Percentiles rank a stretch among this genome's conserved stretches.
Conservation (phyloP, 2,113 vertebrate species). For the Callionymus lyra region DNA sequence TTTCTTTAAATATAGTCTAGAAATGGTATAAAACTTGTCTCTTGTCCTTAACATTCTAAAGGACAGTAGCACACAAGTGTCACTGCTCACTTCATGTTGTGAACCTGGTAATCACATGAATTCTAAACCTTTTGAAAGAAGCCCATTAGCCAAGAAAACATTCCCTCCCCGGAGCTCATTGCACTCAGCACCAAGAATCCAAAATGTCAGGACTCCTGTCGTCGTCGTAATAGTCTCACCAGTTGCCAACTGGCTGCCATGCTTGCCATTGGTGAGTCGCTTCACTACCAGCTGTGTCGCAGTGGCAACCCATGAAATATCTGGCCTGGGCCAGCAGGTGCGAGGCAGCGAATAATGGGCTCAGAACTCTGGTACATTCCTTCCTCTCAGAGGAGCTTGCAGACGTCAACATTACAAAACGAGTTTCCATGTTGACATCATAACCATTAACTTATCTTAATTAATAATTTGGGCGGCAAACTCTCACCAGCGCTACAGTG, state of each 20-base stretch:
- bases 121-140: constrained; percentile 21
- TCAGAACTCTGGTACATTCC: no score
- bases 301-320: constrained; percentile 37
- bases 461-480: no score
- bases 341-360: constrained; percentile 18
- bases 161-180: constrained; percentile 49
- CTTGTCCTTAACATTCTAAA: no score
- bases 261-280: constrained; percentile 13
- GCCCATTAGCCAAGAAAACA: constrained; percentile 26
- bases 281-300: constrained; percentile 45
- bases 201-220: constrained; percentile 57
- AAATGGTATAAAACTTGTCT: no score
- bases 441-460: no score
- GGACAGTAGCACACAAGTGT: no score
- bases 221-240: constrained; percentile 43
- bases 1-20: no score
- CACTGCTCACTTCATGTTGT: constrained; percentile 2
- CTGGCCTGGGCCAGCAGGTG: constrained; percentile 35
- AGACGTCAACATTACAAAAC: no score
- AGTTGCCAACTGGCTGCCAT: constrained; percentile 42
- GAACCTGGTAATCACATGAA: constrained; percentile 24
- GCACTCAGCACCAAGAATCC: constrained; percentile 38
- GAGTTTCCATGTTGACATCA: no score
- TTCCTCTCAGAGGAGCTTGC: no score
- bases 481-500: no score